Evolutionary conservation across 1,140 invertebrate species (phyloP), one percentile per base, ranked within the genome.

Genomic region (Drosophila miranda): DNA sequence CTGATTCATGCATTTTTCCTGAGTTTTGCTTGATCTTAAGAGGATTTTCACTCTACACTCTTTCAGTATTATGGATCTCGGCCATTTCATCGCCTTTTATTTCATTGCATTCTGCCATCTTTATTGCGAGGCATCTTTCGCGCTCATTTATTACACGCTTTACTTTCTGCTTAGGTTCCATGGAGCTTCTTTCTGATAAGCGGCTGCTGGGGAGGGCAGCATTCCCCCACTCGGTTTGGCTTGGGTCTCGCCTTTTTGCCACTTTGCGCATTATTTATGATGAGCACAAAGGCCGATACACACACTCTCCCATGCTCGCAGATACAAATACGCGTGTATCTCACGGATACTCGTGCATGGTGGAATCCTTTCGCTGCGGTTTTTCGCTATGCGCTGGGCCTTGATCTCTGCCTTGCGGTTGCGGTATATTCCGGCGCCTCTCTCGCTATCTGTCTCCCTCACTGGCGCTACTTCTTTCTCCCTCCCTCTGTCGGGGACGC

Each of bases 191-290:
- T 51, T 57, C 14, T 67, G 66, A 78, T 80, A 67, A 78, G 64
- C 59, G 41, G 11, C 49, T 13, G 34, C 23, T 26, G 23, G 23
- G 23, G 23, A 26, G 23, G 5, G 23, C 23, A 26, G 23, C 23
- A 0, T 34, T 6, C 42, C n/a, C 30, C 41, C 38, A 13, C 48
- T 19, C 34, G n/a, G 19, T n/a, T 19, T 16, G 59, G 14, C 52
- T 53, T 46, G 64, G 53, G 69, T 59, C 45, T 58, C 41, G 48
- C 42, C 21, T 46, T 8, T 42, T 21, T 50, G 63, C 75, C 68
- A 80, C 60, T 62, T 74, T 46, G 48, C 42, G 56, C 56, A 84
- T 78, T 87, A 84, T 84, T 84, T 84, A 84, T 81, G 81, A 77
- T 70, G 44, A 43, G 59, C 49, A 54, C 46, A 49, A 58, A 55